phyloP scores from a whole-genome alignment of 2,888 invertebrate species.

The Linnaemya vulpina region DNA sequence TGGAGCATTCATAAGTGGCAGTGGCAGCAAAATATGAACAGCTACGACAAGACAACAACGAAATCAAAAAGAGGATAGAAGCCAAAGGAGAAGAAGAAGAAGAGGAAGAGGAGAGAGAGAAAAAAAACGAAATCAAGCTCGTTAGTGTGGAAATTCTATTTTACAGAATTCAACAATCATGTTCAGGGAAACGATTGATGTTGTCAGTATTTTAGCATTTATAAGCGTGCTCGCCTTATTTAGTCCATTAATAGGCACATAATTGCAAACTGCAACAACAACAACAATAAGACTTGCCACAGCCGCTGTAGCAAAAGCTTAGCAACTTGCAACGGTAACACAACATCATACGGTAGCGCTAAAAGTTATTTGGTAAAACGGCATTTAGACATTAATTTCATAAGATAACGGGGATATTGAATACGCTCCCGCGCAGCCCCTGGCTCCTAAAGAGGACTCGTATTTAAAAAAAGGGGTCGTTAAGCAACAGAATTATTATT shows the following conservation, averaged over 20 bases:
- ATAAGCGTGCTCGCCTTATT: conserved; percentile 73
- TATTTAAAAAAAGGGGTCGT: conserved; percentile 57
- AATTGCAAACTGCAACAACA: conserved; percentile 72
- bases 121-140: conserved; percentile 57
- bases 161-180: conserved; percentile 70
- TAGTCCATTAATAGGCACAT: conserved; percentile 74
- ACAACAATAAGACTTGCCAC: conserved; percentile 64
- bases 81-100: no score
- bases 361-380: conserved; percentile 73
- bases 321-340: conserved; percentile 38
- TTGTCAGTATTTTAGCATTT: conserved; percentile 73
- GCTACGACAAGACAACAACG: conserved; percentile 26
- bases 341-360: conserved; percentile 64
- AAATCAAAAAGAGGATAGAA: not conserved
- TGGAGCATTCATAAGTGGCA: conserved; percentile 70
- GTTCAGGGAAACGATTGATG: conserved; percentile 72
- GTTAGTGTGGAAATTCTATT: conserved; percentile 70
- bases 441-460: conserved; percentile 2
- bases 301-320: conserved; percentile 65
- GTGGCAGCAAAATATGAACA: conserved; percentile 66
- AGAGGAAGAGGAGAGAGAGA: not conserved
- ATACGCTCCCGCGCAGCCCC: conserved; percentile 21
- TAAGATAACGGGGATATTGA: conserved; percentile 70
- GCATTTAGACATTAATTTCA: conserved; percentile 79
- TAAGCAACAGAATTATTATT: conserved; percentile 53